Evolutionary conservation across 2,888 invertebrate genomes (phyloP).

Genomic region (Nomada ferruginata): DNA sequence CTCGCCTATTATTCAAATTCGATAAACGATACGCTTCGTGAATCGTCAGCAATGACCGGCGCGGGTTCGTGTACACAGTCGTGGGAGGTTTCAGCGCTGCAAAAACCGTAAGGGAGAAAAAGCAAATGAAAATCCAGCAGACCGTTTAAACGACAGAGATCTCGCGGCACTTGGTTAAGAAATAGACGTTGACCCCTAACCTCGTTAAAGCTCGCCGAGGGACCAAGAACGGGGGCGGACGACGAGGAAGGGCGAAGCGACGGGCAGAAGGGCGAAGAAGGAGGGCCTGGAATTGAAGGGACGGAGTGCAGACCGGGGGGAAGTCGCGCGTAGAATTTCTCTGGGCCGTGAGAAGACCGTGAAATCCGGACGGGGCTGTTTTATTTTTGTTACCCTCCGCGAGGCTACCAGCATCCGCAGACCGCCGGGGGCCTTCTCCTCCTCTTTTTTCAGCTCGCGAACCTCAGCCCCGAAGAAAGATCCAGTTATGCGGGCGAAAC

Average conservation of each 20-base stretch:
- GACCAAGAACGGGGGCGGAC: not conserved
- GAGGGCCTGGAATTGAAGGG: not conserved
- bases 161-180: conserved; percentile 52
- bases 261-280: too few species aligned
- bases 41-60: conserved; percentile 3
- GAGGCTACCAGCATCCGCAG: conserved; percentile 26
- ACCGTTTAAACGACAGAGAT: conserved; percentile 33
- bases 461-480: conserved; percentile 62
- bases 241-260: not conserved
- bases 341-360: conserved; percentile 66
- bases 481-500: conserved; percentile 76
- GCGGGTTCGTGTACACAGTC: not conserved
- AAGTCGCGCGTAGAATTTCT: conserved; percentile 64
- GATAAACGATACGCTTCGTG: conserved; percentile 47
- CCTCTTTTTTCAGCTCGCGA: not conserved
- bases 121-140: not conserved
- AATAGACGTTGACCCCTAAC: conserved; percentile 69
- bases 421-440: conserved; percentile 16
- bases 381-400: conserved; percentile 62
- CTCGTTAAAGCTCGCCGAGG: conserved; percentile 61
- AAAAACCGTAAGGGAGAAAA: not conserved
- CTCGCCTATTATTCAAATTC: conserved; percentile 52
- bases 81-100: not conserved
- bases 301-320: not conserved
- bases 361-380: conserved; percentile 63